These are phyloP conservation scores for Spea multiplicata DNA, from an alignment of 2,113 vertebrate genomes.

Conservation along the genomic window DNA sequence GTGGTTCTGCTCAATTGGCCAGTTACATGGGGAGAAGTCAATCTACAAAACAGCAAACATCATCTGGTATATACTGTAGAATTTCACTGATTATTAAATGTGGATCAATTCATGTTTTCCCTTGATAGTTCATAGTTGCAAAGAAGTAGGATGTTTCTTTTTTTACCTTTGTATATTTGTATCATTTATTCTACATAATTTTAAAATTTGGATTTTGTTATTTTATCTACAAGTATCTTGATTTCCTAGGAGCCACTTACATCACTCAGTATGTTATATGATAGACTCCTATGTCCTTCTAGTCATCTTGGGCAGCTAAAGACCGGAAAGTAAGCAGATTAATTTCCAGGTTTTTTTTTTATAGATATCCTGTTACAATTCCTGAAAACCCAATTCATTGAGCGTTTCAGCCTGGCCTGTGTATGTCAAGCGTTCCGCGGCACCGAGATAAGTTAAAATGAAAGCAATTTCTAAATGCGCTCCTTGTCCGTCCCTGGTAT, in stretches of 20 bases:
- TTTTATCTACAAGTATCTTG: background rate
- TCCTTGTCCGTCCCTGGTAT: slow-evolving; percentile 6
- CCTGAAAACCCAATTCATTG: background rate
- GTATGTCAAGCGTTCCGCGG: background rate
- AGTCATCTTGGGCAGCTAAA: background rate
- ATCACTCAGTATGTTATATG: background rate
- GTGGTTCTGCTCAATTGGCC: too few relatives aligned
- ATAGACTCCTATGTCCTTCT: slow-evolving; percentile 23
- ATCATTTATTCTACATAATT: too few relatives aligned
- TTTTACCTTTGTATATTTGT: too few relatives aligned
- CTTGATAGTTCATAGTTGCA: too few relatives aligned
- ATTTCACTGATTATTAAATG: too few relatives aligned
- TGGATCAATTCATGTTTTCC: too few relatives aligned
- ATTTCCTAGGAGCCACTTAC: background rate
- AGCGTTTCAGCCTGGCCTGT: background rate
- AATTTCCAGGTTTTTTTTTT: slow-evolving; percentile 31
- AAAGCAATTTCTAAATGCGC: slow-evolving; percentile 36
- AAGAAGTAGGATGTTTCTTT: too few relatives aligned
- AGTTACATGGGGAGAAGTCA: too few relatives aligned
- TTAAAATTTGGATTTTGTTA: background rate
- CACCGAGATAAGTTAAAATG: slow-evolving; percentile 26
- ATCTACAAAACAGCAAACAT: too few relatives aligned
- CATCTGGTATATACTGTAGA: too few relatives aligned
- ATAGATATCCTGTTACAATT: slow-evolving; percentile 15
- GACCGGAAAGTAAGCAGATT: slow-evolving; percentile 1